These are phyloP conservation scores for Chiroxiphia lanceolata DNA, from an alignment of 2,797 vertebrate genomes.

Conservation along the genomic window DNA sequence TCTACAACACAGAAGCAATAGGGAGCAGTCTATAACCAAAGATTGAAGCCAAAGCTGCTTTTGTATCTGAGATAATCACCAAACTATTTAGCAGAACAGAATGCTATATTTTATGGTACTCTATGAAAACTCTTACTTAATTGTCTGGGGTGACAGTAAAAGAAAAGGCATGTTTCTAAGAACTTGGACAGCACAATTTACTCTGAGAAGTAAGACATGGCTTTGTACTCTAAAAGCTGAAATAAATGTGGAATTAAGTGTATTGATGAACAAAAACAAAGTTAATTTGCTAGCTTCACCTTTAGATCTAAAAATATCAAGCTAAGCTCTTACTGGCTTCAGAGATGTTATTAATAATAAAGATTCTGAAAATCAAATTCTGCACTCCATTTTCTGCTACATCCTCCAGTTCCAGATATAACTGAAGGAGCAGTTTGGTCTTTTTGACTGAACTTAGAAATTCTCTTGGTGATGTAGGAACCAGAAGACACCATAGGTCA, in stretches of 20 bases:
- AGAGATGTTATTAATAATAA: background rate
- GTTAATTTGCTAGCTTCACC: background rate
- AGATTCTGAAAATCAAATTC: background rate
- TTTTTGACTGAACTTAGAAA: background rate
- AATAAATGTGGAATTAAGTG: background rate
- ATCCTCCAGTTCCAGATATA: background rate
- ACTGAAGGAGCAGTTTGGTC: background rate
- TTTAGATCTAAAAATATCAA: background rate
- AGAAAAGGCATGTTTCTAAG: background rate
- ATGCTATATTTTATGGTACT: background rate
- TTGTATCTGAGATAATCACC: conserved; percentile 1
- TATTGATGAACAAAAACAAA: background rate
- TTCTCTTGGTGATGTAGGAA: background rate
- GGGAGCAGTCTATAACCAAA: background rate
- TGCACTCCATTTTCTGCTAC: background rate
- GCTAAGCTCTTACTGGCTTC: background rate
- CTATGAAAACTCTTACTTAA: conserved; percentile 14
- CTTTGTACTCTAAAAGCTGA: background rate
- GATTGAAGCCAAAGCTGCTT: background rate
- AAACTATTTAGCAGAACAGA: conserved; percentile 35
- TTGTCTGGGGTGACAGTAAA: background rate
- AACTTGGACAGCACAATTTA: background rate
- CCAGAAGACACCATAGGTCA: background rate
- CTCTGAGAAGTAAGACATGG: background rate
- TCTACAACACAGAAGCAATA: background rate